phyloP scores from a whole-genome alignment of 2,113 vertebrate species.

The Nansenia antarctica region DNA sequence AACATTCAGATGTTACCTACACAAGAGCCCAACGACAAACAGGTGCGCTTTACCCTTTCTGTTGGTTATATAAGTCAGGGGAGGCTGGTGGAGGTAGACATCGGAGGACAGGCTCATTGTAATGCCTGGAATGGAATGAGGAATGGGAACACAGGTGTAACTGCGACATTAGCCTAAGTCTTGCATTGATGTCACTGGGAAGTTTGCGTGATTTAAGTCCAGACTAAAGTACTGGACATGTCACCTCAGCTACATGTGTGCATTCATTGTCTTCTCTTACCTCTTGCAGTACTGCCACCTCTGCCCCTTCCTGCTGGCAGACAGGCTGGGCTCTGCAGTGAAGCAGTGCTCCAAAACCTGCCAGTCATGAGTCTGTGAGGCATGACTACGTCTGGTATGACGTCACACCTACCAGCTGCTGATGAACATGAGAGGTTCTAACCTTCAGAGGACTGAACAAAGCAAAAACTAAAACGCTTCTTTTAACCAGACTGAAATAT shows the following conservation, averaged over 20 bases:
- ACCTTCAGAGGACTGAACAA: too few relatives aligned
- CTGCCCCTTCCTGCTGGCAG: constrained; percentile 67
- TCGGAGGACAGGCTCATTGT: too few relatives aligned
- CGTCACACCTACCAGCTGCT: too few relatives aligned
- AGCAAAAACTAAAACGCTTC: too few relatives aligned
- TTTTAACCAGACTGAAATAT: too few relatives aligned
- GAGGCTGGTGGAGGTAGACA: too few relatives aligned
- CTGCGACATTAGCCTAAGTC: background rate
- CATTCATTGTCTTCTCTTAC: background rate
- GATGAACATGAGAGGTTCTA: too few relatives aligned
- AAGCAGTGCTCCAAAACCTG: constrained; percentile 66
- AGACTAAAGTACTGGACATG: background rate
- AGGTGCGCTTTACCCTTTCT: background rate
- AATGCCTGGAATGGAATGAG: too few relatives aligned
- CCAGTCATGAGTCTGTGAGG: background rate
- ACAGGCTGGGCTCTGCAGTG: constrained; percentile 56
- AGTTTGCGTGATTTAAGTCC: too few relatives aligned
- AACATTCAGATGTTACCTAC: constrained; percentile 45
- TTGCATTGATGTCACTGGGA: background rate
- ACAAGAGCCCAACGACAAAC: constrained; percentile 24
- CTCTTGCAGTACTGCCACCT: constrained; percentile 63
- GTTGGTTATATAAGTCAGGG: background rate
- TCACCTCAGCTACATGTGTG: background rate
- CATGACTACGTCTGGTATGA: background rate
- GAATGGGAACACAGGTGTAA: background rate